Evolutionary conservation across 2,113 vertebrate genomes (phyloP).

Genomic region (Phodopus roborovskii): DNA sequence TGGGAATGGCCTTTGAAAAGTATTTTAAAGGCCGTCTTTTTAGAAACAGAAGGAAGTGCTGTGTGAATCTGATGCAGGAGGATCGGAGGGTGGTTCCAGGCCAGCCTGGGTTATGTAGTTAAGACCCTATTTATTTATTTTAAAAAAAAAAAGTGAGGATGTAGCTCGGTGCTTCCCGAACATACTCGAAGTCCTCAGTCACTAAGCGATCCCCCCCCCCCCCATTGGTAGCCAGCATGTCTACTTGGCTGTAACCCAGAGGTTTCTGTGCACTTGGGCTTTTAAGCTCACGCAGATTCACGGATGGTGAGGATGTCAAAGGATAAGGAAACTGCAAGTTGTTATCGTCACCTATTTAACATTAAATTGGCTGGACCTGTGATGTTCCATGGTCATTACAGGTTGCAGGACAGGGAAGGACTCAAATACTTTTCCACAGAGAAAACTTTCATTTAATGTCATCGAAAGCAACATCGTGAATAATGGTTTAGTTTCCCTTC

Average conservation of each 20-base stretch:
- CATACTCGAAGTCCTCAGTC: not conserved
- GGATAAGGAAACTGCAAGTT: not conserved
- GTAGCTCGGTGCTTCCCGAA: not conserved
- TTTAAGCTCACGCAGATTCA: not conserved
- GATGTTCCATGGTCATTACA: not conserved
- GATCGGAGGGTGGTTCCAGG: not conserved
- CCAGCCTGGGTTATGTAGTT: not conserved
- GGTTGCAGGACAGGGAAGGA: not conserved
- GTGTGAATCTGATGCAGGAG: not conserved
- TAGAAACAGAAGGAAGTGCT: not conserved
- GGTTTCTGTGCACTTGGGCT: not conserved
- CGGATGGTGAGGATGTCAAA: not conserved
- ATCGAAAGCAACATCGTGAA: not conserved
- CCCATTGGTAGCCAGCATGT: too few relatives aligned
- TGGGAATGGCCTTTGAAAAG: not conserved
- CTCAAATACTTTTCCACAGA: not conserved
- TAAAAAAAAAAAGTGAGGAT: not conserved
- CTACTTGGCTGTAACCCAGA: not conserved
- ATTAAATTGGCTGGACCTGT: not conserved
- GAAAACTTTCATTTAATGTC: slow-evolving; percentile 13
- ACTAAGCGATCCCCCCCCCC: too few relatives aligned
- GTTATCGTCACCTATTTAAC: not conserved
- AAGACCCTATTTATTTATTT: not conserved
- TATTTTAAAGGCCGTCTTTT: not conserved
- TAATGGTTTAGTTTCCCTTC: not conserved